A percentile compares a stretch with the other conserved stretches of the same genome.
Conservation (phyloP, 2,888 invertebrate species). For the Eugnorisma glareosa region DNA sequence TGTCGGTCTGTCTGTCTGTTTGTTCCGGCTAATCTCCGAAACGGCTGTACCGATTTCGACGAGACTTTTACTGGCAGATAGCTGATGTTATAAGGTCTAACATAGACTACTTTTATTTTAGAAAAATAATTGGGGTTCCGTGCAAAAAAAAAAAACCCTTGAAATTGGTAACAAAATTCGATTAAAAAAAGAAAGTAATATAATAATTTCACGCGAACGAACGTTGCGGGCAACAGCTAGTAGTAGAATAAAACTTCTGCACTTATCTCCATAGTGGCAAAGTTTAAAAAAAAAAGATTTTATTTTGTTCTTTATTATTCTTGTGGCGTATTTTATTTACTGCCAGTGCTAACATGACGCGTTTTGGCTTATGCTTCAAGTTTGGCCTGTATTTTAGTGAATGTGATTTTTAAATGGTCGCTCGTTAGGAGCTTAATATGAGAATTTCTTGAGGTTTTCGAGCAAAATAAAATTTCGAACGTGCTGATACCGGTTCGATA, state of each 20-base stretch:
- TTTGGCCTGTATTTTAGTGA: slow-evolving; percentile 57
- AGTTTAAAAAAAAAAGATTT: slow-evolving; percentile 64
- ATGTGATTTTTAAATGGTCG: slow-evolving; percentile 54
- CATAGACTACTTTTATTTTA: too few species aligned
- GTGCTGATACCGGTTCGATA: slow-evolving; percentile 37
- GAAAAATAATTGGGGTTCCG: too few species aligned
- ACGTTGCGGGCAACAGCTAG: too few species aligned
- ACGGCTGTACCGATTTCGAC: too few species aligned
- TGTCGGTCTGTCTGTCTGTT: too few species aligned
- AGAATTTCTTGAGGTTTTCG: slow-evolving; percentile 40
- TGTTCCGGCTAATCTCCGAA: too few species aligned
- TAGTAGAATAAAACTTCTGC: slow-evolving; percentile 6
- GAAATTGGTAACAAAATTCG: too few species aligned
- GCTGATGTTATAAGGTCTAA: too few species aligned
- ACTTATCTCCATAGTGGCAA: slow-evolving; percentile 22
- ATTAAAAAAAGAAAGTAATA: too few species aligned
- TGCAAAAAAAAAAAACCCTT: too few species aligned
- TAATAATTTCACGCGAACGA: too few species aligned
- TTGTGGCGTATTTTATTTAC: slow-evolving; percentile 63
- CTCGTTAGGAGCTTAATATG: slow-evolving; percentile 57
- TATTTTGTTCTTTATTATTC: slow-evolving; percentile 65
- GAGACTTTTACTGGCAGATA: too few species aligned
- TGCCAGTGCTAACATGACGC: slow-evolving; percentile 54
- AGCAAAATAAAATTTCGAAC: slow-evolving; percentile 29
- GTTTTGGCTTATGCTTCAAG: slow-evolving; percentile 52